phyloP scores from a whole-genome alignment of 35 echinoderm and acorn worm genomes.

The Anneissia japonica region DNA sequence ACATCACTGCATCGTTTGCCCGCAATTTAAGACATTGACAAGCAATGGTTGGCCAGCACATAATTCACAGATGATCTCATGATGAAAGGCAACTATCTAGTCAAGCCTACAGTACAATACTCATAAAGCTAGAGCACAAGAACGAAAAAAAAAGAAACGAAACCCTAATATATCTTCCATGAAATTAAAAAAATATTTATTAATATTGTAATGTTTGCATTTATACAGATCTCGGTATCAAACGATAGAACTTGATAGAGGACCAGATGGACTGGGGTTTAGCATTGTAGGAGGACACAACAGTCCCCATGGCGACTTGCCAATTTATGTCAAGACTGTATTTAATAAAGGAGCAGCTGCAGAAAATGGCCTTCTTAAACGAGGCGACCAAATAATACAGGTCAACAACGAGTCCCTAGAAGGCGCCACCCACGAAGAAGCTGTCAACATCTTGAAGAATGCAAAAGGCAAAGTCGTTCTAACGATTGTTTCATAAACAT shows the following conservation, averaged over 20 bases:
- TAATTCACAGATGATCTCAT: too few species aligned
- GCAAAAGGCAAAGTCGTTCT: constrained; percentile 65
- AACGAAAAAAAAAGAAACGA: too few species aligned
- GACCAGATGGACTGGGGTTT: constrained; percentile 85
- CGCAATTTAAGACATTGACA: too few species aligned
- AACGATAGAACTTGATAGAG: constrained; percentile 72
- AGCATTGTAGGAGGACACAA: constrained; percentile 88
- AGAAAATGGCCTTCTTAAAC: constrained; percentile 56
- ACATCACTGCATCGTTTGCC: too few species aligned
- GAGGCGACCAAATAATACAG: constrained; percentile 75
- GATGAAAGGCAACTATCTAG: too few species aligned
- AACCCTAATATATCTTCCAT: too few species aligned
- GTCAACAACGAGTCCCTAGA: constrained; percentile 72
- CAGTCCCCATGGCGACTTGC: constrained; percentile 91
- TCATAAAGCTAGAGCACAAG: too few species aligned
- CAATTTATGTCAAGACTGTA: constrained; percentile 98
- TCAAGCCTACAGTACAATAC: too few species aligned
- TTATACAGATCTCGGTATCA: constrained; percentile 5
- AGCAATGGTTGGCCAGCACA: too few species aligned
- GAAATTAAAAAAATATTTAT: too few species aligned
- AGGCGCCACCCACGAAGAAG: constrained; percentile 67
- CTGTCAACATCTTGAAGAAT: constrained; percentile 75
- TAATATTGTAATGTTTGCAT: too few species aligned
- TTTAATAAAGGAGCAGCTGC: constrained; percentile 83
- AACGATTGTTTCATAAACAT: constrained; percentile 41